These are phyloP conservation scores for Xylocampa areola DNA, from an alignment of 2,888 invertebrate species.

Conservation along the genomic window DNA sequence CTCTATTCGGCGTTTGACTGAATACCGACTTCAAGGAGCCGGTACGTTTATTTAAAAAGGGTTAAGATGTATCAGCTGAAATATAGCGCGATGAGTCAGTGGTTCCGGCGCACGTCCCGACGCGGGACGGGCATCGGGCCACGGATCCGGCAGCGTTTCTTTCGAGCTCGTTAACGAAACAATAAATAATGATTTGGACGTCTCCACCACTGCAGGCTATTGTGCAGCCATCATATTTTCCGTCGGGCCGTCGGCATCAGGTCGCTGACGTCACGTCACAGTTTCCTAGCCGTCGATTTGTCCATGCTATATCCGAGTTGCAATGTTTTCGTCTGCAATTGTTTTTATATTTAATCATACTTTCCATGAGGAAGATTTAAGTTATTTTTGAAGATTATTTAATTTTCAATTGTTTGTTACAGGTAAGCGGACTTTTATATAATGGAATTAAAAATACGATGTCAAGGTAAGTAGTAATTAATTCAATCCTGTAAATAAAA, in stretches of 20 bases:
- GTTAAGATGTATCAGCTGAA: conserved; percentile 63
- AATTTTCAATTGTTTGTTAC: conserved; percentile 51
- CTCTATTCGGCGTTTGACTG: conserved; percentile 23
- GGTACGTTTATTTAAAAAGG: conserved; percentile 48
- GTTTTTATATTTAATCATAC: conserved; percentile 33
- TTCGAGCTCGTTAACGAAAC: conserved; percentile 85
- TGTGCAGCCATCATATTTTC: conserved; percentile 80
- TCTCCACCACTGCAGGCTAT: conserved; percentile 76
- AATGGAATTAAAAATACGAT: conserved; percentile 5
- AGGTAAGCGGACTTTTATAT: conserved; percentile 50
- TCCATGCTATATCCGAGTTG: conserved; percentile 66
- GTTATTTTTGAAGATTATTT: conserved; percentile 20
- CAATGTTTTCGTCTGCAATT: conserved; percentile 40
- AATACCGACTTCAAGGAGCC: conserved; percentile 14
- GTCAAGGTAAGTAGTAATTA: conserved; percentile 41
- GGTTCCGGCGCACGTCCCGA: conserved; percentile 61
- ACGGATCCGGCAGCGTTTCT: conserved; percentile 75
- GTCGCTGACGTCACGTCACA: conserved; percentile 68
- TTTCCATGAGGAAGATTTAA: conserved; percentile 31
- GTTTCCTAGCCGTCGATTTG: conserved; percentile 69
- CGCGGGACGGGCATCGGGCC: conserved; percentile 66
- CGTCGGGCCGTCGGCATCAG: conserved; percentile 67
- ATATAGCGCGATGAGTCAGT: conserved; percentile 68
- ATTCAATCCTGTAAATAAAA: conserved; percentile 22
- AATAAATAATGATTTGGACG: conserved; percentile 87